Conservation (phyloP, 2,888 invertebrate genomes). For the Dicyrtoma fusca region DNA sequence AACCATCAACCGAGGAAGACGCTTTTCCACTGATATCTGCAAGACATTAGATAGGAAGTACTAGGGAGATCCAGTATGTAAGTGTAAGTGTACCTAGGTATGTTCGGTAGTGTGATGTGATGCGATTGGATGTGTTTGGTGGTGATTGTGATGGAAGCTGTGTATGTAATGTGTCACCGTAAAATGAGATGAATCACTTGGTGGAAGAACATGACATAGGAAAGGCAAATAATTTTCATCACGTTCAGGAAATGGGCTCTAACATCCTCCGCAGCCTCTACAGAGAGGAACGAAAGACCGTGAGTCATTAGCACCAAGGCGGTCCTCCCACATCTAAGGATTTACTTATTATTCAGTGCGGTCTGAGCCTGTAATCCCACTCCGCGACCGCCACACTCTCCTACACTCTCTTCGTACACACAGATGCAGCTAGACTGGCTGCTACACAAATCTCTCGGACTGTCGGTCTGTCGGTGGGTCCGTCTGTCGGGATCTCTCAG, state of each 20-base stretch:
- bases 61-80: background rate
- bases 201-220: constrained; percentile 12
- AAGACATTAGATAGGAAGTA: background rate
- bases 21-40: background rate
- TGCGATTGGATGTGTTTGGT: no score
- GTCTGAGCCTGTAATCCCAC: constrained; percentile 42
- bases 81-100: background rate
- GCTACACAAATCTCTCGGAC: background rate
- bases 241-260: constrained; percentile 52
- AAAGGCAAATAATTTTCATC: constrained; percentile 46
- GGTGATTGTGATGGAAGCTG: background rate
- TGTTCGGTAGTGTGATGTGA: no score
- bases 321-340: constrained; percentile 42
- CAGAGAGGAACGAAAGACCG: constrained; percentile 11
- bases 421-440: background rate
- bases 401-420: constrained; percentile 14
- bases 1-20: no score
- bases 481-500: constrained; percentile 15
- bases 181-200: constrained; percentile 34
- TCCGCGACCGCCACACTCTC: constrained; percentile 35
- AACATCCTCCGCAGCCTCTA: constrained; percentile 18
- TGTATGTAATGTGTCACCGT: constrained; percentile 23
- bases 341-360: constrained; percentile 48
- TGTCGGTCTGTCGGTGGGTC: constrained; percentile 4
- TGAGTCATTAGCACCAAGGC: constrained; percentile 52